These are phyloP conservation scores for Panthera tigris DNA, from an alignment of 2,113 vertebrate genomes.

Conservation along the genomic window DNA sequence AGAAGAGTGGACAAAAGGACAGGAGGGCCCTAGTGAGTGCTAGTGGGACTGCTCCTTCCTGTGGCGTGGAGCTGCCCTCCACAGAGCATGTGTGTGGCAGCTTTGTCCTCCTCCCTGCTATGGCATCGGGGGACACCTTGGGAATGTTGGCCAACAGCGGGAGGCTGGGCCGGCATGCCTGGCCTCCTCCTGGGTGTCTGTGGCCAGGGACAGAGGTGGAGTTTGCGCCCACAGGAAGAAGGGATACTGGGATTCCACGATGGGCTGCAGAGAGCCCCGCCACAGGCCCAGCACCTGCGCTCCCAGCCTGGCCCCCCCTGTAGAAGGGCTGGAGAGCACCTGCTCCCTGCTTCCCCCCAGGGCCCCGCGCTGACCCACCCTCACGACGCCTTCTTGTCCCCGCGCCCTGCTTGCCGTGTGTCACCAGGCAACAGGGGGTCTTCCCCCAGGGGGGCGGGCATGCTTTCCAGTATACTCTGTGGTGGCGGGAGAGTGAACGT, in stretches of 20 bases:
- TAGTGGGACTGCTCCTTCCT: background rate
- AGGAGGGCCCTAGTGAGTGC: background rate
- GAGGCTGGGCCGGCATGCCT: background rate
- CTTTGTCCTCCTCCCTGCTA: background rate
- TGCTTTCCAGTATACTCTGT: accelerated
- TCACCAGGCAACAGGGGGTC: background rate
- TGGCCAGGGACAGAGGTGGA: background rate
- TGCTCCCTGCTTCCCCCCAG: background rate
- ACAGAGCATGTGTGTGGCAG: background rate
- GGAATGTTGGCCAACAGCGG: background rate
- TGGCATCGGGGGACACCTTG: too few relatives aligned
- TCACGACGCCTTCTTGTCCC: background rate
- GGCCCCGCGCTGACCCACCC: background rate
- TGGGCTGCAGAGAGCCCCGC: background rate
- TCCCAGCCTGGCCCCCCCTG: too few relatives aligned
- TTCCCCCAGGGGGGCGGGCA: background rate
- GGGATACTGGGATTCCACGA: background rate
- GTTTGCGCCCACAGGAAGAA: background rate
- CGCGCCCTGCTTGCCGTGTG: background rate
- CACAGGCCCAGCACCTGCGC: background rate
- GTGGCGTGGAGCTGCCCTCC: background rate
- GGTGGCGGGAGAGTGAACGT: background rate
- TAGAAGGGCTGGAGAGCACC: background rate
- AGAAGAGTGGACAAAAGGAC: background rate
- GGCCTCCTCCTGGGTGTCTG: background rate